A percentile compares a stretch with the other conserved stretches of the same genome.
phyloP scores from a whole-genome alignment of 2,113 vertebrate species.

The Synodontis membranacea region DNA sequence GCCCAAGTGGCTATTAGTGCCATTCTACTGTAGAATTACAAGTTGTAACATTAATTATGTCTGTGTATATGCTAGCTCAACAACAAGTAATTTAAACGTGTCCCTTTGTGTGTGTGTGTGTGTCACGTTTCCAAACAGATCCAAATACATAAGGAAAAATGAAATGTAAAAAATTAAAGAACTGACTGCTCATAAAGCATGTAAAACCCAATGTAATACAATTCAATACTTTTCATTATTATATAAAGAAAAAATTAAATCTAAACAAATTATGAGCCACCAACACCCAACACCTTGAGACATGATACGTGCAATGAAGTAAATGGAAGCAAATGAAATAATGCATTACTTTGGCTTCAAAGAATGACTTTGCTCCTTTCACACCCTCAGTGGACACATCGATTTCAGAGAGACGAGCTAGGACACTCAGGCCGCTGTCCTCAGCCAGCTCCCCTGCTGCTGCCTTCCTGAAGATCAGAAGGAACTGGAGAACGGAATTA shows the following conservation, averaged over 20 bases:
- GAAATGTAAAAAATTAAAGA: neutral
- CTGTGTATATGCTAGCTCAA: neutral
- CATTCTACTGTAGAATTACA: neutral
- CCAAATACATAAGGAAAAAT: neutral
- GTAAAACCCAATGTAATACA: neutral
- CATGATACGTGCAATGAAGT: neutral
- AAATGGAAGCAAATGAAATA: neutral
- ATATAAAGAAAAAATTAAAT: neutral
- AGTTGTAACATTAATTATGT: neutral
- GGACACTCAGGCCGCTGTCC: slow-evolving; percentile 84
- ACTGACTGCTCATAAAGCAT: neutral
- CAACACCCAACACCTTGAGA: neutral
- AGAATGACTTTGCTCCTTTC: slow-evolving; percentile 93
- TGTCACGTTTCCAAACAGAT: neutral
- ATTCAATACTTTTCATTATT: neutral
- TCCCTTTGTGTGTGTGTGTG: neutral
- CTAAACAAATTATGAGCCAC: neutral
- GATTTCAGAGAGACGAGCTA: slow-evolving; percentile 90
- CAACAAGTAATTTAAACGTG: neutral
- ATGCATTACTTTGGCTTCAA: slow-evolving; percentile 90
- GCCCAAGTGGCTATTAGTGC: neutral
- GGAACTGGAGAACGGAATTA: slow-evolving; percentile 75
- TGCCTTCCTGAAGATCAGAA: slow-evolving; percentile 93
- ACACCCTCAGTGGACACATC: slow-evolving; percentile 92
- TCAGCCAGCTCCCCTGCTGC: slow-evolving; percentile 89